phyloP scores from a whole-genome alignment of 1,140 invertebrate genomes.

The Popillia japonica region DNA sequence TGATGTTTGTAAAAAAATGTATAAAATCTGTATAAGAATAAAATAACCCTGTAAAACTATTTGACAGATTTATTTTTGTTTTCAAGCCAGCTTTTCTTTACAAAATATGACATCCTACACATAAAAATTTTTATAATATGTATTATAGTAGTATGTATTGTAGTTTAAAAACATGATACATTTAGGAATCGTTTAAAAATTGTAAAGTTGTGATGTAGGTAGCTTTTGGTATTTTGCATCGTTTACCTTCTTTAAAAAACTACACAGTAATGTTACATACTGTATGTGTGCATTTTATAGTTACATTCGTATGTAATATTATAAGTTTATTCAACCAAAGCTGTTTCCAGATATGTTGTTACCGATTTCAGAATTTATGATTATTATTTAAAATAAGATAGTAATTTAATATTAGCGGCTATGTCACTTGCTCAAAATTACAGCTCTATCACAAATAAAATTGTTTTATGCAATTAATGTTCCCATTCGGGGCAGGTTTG shows the following conservation, averaged over 20 bases:
- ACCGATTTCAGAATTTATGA: too few relatives aligned
- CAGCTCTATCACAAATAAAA: too few relatives aligned
- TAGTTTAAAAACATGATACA: neutral
- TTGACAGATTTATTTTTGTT: constrained; percentile 39
- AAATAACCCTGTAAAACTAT: constrained; percentile 32
- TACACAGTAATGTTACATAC: too few relatives aligned
- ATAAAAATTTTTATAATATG: neutral
- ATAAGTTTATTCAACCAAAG: too few relatives aligned
- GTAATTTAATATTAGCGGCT: too few relatives aligned
- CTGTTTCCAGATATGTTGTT: too few relatives aligned
- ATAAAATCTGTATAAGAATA: constrained; percentile 23
- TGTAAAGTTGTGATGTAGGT: neutral
- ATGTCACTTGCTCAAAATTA: too few relatives aligned
- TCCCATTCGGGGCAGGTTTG: too few relatives aligned
- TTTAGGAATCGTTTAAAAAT: neutral
- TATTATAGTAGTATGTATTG: neutral
- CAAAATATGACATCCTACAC: constrained; percentile 7
- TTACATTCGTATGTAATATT: too few relatives aligned
- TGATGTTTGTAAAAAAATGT: neutral
- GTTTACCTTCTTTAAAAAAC: neutral
- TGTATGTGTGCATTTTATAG: too few relatives aligned
- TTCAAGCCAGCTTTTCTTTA: constrained; percentile 37
- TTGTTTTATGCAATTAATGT: too few relatives aligned
- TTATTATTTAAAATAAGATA: too few relatives aligned
- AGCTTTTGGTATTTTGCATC: neutral